Percentiles rank a stretch among this genome's conserved stretches.
phyloP scores from a whole-genome alignment of 1,140 invertebrate species.

The Bursaphelenchus mucronatus region DNA sequence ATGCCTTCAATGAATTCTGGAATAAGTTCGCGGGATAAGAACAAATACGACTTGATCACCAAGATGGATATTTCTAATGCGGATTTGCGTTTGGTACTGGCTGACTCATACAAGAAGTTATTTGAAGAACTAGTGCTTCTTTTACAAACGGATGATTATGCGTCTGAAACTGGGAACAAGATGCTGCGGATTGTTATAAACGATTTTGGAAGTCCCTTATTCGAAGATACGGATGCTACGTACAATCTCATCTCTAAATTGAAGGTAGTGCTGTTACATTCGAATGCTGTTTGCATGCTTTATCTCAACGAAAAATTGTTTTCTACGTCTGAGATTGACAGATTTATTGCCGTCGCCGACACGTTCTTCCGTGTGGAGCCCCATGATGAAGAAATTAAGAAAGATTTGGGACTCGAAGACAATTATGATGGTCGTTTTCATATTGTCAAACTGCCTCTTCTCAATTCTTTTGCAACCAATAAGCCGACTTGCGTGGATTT shows the following conservation, averaged over 20 bases:
- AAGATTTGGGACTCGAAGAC: slow-evolving; percentile 25
- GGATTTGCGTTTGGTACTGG: not conserved
- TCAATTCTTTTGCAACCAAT: slow-evolving; percentile 38
- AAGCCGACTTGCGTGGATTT: slow-evolving; percentile 40
- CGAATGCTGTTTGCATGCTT: slow-evolving; percentile 14
- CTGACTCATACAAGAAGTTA: slow-evolving; percentile 19
- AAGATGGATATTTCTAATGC: slow-evolving; percentile 11
- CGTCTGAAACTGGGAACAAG: slow-evolving; percentile 12
- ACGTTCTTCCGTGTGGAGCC: slow-evolving; percentile 33
- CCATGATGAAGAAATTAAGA: slow-evolving; percentile 33
- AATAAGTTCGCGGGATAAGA: slow-evolving; percentile 20
- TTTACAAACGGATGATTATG: slow-evolving; percentile 12
- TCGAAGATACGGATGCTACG: slow-evolving; percentile 23
- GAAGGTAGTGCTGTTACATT: slow-evolving; percentile 15
- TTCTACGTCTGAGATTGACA: not conserved
- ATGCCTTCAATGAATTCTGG: slow-evolving; percentile 22
- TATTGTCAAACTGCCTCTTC: slow-evolving; percentile 33
- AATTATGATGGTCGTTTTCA: slow-evolving; percentile 34
- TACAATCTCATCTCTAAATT: slow-evolving; percentile 27
- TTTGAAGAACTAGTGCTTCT: slow-evolving; percentile 1
- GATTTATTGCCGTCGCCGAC: slow-evolving; percentile 15
- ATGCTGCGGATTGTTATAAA: slow-evolving; percentile 32
- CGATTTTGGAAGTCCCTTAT: slow-evolving; percentile 40
- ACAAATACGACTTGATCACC: slow-evolving; percentile 26
- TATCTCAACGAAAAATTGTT: slow-evolving; percentile 16